Conservation (phyloP, 1,140 invertebrate species). For the Hycleus cichorii region DNA sequence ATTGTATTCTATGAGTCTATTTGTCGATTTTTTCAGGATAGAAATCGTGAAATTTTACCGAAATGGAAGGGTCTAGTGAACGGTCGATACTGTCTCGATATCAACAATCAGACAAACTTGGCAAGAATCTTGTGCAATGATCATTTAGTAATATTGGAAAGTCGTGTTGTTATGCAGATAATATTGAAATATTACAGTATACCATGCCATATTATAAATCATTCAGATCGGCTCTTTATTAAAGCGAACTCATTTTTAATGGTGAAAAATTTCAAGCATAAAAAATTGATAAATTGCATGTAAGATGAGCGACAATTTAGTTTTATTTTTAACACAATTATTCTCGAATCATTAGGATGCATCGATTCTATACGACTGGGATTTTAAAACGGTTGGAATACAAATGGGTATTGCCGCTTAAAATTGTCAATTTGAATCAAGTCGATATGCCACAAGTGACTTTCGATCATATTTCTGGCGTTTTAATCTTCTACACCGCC, state of each 20-base stretch:
- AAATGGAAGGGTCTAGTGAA: slow-evolving; percentile 31
- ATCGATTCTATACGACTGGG: slow-evolving; percentile 25
- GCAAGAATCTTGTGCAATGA: slow-evolving; percentile 28
- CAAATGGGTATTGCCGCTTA: slow-evolving; percentile 25
- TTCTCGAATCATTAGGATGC: slow-evolving; percentile 23
- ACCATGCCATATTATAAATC: slow-evolving; percentile 22
- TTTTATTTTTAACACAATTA: neutral
- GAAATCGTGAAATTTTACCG: slow-evolving; percentile 21
- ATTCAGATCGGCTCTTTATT: slow-evolving; percentile 24
- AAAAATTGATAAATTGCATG: slow-evolving; percentile 21
- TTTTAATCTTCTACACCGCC: slow-evolving; percentile 25
- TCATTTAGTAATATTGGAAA: slow-evolving; percentile 31
- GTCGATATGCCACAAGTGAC: slow-evolving; percentile 25
- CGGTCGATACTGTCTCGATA: slow-evolving; percentile 26
- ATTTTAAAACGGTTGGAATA: slow-evolving; percentile 28
- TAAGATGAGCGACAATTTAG: slow-evolving; percentile 16
- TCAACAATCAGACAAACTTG: slow-evolving; percentile 25
- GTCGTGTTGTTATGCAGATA: slow-evolving; percentile 27
- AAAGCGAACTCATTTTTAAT: slow-evolving; percentile 27
- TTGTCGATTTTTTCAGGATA: slow-evolving; percentile 12
- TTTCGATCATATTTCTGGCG: slow-evolving; percentile 26
- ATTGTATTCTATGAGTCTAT: neutral
- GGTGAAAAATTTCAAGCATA: slow-evolving; percentile 21
- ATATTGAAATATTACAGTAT: slow-evolving; percentile 20
- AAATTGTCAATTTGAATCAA: slow-evolving; percentile 3